phyloP scores from a whole-genome alignment of 1,140 invertebrate genomes.

The Drosophila asahinai region DNA sequence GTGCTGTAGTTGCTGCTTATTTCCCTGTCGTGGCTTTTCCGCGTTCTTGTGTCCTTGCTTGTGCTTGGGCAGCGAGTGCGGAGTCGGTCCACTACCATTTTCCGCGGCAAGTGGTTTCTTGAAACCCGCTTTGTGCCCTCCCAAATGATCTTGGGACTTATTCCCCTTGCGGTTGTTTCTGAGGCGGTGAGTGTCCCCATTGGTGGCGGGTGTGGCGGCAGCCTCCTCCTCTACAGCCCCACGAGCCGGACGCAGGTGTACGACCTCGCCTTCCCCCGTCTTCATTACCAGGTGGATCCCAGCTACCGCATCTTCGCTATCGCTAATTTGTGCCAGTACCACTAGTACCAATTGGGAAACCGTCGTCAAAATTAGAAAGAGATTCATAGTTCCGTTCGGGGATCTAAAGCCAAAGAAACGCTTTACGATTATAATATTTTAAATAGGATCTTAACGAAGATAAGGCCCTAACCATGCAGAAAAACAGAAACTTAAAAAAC shows the following conservation, averaged over 20 bases:
- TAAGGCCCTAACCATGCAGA: not conserved
- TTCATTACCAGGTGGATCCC: conserved; percentile 62
- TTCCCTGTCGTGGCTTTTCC: conserved; percentile 48
- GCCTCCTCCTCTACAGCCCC: conserved; percentile 28
- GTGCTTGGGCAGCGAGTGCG: conserved; percentile 33
- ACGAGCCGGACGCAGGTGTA: conserved; percentile 53
- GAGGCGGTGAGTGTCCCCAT: conserved; percentile 30
- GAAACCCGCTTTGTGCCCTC: conserved; percentile 32
- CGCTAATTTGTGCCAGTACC: conserved; percentile 38
- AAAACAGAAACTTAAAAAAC: not conserved
- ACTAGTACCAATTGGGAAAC: conserved; percentile 42
- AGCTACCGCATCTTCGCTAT: conserved; percentile 41
- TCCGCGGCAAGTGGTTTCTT: conserved; percentile 29
- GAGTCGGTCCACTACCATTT: conserved; percentile 12
- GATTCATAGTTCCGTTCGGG: conserved; percentile 45
- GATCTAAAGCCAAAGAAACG: conserved; percentile 1
- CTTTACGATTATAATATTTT: not conserved
- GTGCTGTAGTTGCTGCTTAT: conserved; percentile 52
- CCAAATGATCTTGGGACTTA: conserved; percentile 41
- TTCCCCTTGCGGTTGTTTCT: conserved; percentile 61
- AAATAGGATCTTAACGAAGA: not conserved
- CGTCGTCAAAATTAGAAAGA: conserved; percentile 33
- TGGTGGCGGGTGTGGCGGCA: conserved; percentile 8
- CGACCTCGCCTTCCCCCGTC: conserved; percentile 37
- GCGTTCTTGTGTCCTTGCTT: conserved; percentile 38